phyloP scores from a whole-genome alignment of 1,140 invertebrate genomes.

The Leptopilina boulardi region DNA sequence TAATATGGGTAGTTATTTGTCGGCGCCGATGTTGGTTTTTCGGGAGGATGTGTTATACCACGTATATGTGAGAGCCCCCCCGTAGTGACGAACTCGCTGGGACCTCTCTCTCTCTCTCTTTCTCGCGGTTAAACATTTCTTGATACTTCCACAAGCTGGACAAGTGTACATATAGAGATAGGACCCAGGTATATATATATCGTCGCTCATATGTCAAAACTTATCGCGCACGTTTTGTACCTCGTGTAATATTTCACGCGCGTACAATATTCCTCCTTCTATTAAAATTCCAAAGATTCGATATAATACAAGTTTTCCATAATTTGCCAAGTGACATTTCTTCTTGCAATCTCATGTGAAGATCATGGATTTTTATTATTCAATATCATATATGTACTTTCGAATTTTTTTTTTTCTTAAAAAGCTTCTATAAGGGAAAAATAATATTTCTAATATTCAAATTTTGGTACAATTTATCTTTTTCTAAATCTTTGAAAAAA shows the following conservation, averaged over 20 bases:
- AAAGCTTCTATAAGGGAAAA: too few relatives aligned
- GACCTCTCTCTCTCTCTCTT: constrained; percentile 44
- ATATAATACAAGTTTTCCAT: constrained; percentile 2
- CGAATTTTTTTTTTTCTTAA: too few relatives aligned
- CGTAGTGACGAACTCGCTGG: constrained; percentile 68
- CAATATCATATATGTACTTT: background rate
- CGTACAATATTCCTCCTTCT: background rate
- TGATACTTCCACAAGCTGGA: background rate
- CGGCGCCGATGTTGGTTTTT: constrained; percentile 76
- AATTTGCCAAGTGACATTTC: background rate
- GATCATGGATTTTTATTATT: background rate
- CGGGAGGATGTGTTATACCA: constrained; percentile 63
- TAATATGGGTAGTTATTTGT: constrained; percentile 76
- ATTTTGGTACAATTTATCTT: too few relatives aligned
- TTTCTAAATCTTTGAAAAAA: too few relatives aligned
- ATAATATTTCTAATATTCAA: too few relatives aligned
- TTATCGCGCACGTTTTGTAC: constrained; percentile 26
- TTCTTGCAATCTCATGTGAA: background rate
- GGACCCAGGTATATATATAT: background rate
- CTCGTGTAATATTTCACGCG: constrained; percentile 31
- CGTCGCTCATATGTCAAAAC: constrained; percentile 29
- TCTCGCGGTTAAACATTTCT: too few relatives aligned
- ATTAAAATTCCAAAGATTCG: background rate
- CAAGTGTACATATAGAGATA: constrained; percentile 2
- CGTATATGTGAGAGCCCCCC: constrained; percentile 66